phyloP scores from a whole-genome alignment of 2,888 invertebrate genomes.

The Hydropsyche betteni region DNA sequence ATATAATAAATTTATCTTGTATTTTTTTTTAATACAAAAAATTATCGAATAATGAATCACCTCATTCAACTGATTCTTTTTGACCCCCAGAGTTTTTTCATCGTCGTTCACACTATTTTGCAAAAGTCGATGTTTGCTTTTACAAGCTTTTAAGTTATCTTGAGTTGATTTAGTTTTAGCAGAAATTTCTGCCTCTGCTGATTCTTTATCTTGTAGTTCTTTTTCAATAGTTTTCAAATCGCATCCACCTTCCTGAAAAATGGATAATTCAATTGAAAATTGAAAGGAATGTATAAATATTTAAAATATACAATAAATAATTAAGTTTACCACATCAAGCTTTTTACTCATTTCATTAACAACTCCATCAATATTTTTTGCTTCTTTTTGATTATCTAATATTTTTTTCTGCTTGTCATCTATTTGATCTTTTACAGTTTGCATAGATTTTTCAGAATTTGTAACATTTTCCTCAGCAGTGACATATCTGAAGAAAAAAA shows the following conservation, averaged over 20 bases:
- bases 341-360: constrained; percentile 71
- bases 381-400: constrained; percentile 64
- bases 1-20: not conserved
- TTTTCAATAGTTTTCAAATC: constrained; percentile 71
- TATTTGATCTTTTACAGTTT: constrained; percentile 68
- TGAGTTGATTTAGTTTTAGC: constrained; percentile 72
- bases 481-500: constrained; percentile 59
- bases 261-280: constrained; percentile 29
- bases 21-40: constrained; percentile 28
- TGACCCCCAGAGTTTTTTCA: constrained; percentile 67
- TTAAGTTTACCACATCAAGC: constrained; percentile 70
- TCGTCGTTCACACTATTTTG: constrained; percentile 76
- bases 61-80: constrained; percentile 70
- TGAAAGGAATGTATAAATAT: constrained; percentile 9
- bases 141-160: constrained; percentile 73
- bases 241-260: constrained; percentile 71
- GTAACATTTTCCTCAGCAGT: constrained; percentile 64
- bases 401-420: constrained; percentile 66
- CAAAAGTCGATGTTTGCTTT: constrained; percentile 74
- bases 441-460: constrained; percentile 65
- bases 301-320: constrained; percentile 1
- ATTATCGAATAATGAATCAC: constrained; percentile 52
- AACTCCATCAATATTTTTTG: constrained; percentile 66
- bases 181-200: constrained; percentile 71
- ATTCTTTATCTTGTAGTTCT: constrained; percentile 71